A percentile compares a stretch with the other conserved stretches of the same genome.
Conservation (phyloP, 1,140 invertebrate species). For the Phthorimaea operculella region DNA sequence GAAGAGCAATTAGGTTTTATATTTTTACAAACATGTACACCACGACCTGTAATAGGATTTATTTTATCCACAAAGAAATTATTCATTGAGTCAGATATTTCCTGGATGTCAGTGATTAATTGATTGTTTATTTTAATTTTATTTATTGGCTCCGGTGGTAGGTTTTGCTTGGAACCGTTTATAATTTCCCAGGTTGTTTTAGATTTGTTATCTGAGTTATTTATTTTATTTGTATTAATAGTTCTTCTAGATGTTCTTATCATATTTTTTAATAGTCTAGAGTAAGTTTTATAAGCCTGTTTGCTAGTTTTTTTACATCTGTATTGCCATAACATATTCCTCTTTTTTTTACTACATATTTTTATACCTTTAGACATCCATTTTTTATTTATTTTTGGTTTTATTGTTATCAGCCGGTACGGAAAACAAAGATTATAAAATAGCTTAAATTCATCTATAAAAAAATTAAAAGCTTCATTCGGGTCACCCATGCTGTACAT, state of each 20-base stretch:
- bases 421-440: conserved; percentile 11
- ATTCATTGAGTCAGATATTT: conserved; percentile 8
- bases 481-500: not conserved
- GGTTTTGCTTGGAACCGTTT: conserved; percentile 3
- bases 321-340: conserved; percentile 5
- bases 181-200: conserved; percentile 8
- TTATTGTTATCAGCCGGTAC: not conserved
- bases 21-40: not conserved
- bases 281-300: not conserved
- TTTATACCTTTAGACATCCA: conserved; percentile 10
- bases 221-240: conserved; percentile 5
- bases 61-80: conserved; percentile 7
- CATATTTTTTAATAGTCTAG: conserved; percentile 2
- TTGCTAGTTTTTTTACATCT: conserved; percentile 2
- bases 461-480: conserved; percentile 1
- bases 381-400: not conserved
- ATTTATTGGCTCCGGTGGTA: not conserved
- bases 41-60: not conserved
- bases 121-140: conserved; percentile 2
- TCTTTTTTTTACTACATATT: conserved; percentile 10
- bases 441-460: not conserved
- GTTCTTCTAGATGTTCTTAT: conserved; percentile 9
- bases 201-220: conserved; percentile 3
- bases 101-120: conserved; percentile 1
- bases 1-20: not conserved